A percentile compares a stretch with the other conserved stretches of the same genome.
Evolutionary conservation across 2,113 vertebrate genomes (phyloP).

Genomic region (Brachirus orientalis): DNA sequence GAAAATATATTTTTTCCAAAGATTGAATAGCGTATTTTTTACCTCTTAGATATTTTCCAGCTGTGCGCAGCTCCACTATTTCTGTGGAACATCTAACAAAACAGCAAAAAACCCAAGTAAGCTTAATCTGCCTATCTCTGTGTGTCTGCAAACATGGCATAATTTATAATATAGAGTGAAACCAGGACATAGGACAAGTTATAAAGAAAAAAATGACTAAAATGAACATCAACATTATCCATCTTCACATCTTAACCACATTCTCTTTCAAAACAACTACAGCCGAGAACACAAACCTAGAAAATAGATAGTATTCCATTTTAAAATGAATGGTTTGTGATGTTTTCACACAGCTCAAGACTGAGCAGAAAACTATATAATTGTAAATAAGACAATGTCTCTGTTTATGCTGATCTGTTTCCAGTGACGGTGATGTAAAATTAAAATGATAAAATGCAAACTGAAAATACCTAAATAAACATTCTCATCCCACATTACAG

Average conservation of each 20-base stretch:
- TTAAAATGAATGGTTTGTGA: constrained; percentile 20
- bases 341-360: constrained; percentile 17
- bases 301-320: constrained; percentile 23
- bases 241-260: constrained; percentile 41
- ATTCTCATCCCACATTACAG: constrained; percentile 6
- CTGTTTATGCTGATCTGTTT: constrained; percentile 20
- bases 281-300: constrained; percentile 1
- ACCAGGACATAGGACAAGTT: not conserved
- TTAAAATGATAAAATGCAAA: constrained; percentile 2
- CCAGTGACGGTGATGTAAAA: constrained; percentile 17
- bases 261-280: constrained; percentile 39
- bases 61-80: constrained; percentile 9
- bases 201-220: not conserved
- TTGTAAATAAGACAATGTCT: constrained; percentile 8
- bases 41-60: constrained; percentile 3
- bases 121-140: not conserved
- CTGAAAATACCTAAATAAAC: constrained; percentile 9
- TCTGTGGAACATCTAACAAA: constrained; percentile 16
- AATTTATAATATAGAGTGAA: not conserved
- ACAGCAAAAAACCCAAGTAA: constrained; percentile 28
- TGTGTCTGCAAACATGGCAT: not conserved
- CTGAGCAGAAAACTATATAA: constrained; percentile 1
- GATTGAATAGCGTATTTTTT: constrained; percentile 4
- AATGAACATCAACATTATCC: constrained; percentile 29
- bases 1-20: not conserved